Conservation (phyloP, 2,797 vertebrate genomes). For the Hephaestus fuliginosus region DNA sequence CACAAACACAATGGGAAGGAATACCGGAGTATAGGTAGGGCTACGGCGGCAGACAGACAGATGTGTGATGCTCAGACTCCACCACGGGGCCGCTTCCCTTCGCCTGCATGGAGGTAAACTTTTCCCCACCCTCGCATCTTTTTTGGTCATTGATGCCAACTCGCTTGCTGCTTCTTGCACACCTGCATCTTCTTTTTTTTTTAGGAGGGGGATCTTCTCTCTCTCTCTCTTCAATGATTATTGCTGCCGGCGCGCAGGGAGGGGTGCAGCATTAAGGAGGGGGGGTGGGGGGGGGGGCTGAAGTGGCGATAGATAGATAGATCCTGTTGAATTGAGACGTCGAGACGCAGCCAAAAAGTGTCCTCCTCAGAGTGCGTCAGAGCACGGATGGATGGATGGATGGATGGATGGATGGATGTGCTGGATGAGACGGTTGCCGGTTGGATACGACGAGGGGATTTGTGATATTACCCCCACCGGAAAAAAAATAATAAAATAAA, state of each 20-base stretch:
- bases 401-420: constrained; percentile 65
- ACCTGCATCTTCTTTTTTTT: constrained; percentile 67
- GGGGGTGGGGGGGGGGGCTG: constrained; percentile 75
- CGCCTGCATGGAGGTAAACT: constrained; percentile 82
- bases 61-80: constrained; percentile 83
- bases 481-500: constrained; percentile 7
- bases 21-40: constrained; percentile 77
- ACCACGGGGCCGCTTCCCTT: constrained; percentile 69
- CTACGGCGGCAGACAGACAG: constrained; percentile 80
- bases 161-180: constrained; percentile 50
- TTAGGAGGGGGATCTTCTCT: not conserved
- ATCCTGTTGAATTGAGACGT: constrained; percentile 88
- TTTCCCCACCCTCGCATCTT: constrained; percentile 72
- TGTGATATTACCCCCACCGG: constrained; percentile 57
- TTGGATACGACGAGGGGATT: constrained; percentile 75
- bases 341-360: constrained; percentile 83
- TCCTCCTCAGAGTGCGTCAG: constrained; percentile 83
- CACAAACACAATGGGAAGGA: constrained; percentile 78
- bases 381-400: constrained; percentile 69
- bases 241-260: constrained; percentile 58
- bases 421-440: constrained; percentile 73
- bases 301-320: constrained; percentile 75
- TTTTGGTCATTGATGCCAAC: constrained; percentile 59
- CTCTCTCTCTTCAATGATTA: not conserved
- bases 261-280: constrained; percentile 77